phyloP scores from a whole-genome alignment of 1,140 invertebrate species.

The Drosophila paulistorum region DNA sequence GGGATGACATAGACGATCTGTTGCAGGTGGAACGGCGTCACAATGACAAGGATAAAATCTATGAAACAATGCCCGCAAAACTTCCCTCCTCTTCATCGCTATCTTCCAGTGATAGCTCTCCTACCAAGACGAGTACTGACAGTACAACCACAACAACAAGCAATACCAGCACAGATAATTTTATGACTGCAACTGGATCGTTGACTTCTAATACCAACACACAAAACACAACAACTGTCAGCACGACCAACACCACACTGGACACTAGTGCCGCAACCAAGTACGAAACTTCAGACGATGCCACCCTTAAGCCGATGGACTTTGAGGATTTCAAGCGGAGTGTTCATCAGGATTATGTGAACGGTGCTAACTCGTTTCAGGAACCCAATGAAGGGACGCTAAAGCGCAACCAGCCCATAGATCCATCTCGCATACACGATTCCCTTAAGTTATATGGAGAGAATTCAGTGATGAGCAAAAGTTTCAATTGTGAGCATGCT shows the following conservation, averaged over 20 bases:
- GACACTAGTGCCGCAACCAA: constrained; percentile 47
- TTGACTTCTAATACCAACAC: constrained; percentile 69
- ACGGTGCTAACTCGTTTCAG: constrained; percentile 78
- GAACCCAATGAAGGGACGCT: constrained; percentile 81
- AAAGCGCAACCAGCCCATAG: constrained; percentile 83
- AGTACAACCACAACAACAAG: constrained; percentile 52
- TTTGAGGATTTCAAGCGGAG: constrained; percentile 82
- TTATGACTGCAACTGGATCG: constrained; percentile 77
- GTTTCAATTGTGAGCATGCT: constrained; percentile 80
- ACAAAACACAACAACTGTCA: constrained; percentile 64
- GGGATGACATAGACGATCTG: constrained; percentile 89
- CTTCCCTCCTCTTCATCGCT: constrained; percentile 85
- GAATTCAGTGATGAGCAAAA: constrained; percentile 81
- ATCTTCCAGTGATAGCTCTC: constrained; percentile 75
- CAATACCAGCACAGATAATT: constrained; percentile 69
- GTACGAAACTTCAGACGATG: constrained; percentile 70
- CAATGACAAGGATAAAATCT: constrained; percentile 87
- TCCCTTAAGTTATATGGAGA: constrained; percentile 83
- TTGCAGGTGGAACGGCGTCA: constrained; percentile 87
- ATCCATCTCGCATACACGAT: constrained; percentile 83
- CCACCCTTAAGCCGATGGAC: constrained; percentile 80
- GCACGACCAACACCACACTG: constrained; percentile 63
- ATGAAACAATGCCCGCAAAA: constrained; percentile 89
- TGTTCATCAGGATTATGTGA: constrained; percentile 78
- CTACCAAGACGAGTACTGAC: constrained; percentile 66